These are phyloP conservation scores for Cryptotermes secundus DNA, from an alignment of 1,140 invertebrate species.

Conservation along the genomic window DNA sequence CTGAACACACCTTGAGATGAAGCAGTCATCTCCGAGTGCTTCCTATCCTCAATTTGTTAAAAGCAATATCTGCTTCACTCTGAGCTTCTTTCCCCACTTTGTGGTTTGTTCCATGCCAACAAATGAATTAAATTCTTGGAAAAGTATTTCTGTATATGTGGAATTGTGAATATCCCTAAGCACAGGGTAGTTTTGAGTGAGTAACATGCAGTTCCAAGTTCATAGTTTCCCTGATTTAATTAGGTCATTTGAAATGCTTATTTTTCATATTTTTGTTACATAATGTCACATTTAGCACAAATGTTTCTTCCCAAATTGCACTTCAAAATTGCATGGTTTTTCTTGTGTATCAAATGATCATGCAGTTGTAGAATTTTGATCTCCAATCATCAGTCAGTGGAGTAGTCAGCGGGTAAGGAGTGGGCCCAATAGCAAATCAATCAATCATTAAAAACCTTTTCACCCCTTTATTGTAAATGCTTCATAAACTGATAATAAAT, in stretches of 20 bases:
- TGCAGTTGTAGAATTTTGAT: neutral
- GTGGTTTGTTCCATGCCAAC: constrained; percentile 20
- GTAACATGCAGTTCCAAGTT: neutral
- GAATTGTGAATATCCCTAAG: neutral
- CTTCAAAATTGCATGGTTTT: neutral
- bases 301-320: constrained; percentile 21
- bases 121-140: neutral
- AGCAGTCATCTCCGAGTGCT: neutral
- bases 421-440: neutral
- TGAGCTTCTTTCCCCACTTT: constrained; percentile 20
- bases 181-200: neutral
- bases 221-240: neutral
- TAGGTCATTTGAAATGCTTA: neutral
- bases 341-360: neutral
- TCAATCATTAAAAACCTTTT: neutral
- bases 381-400: neutral
- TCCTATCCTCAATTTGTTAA: neutral
- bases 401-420: neutral
- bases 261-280: neutral
- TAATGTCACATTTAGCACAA: neutral
- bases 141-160: neutral
- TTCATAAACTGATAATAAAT: constrained; percentile 36
- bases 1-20: neutral
- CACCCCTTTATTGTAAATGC: constrained; percentile 34
- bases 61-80: neutral